These are phyloP conservation scores for Sarcophaga bullata DNA, from an alignment of 1,140 invertebrate genomes.

Conservation along the genomic window DNA sequence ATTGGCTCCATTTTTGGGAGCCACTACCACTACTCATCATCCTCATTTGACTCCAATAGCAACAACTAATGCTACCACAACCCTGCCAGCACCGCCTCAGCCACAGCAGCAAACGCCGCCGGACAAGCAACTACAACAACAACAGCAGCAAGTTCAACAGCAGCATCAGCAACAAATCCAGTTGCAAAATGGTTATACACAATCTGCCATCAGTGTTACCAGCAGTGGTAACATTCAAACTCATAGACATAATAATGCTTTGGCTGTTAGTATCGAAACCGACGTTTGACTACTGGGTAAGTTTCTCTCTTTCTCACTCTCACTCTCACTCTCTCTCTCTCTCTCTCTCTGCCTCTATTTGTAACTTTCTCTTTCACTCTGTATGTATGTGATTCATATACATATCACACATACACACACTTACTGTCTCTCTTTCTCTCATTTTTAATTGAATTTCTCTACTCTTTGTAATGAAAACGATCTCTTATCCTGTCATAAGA, in stretches of 20 bases:
- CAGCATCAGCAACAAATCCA: slow-evolving; percentile 46
- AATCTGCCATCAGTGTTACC: slow-evolving; percentile 57
- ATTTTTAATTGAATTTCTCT: neutral
- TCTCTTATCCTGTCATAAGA: slow-evolving; percentile 31
- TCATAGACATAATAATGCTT: slow-evolving; percentile 81
- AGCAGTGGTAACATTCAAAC: slow-evolving; percentile 84
- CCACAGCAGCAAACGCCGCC: slow-evolving; percentile 34
- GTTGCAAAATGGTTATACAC: slow-evolving; percentile 68
- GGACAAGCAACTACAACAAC: slow-evolving; percentile 46
- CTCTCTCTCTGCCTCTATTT: neutral
- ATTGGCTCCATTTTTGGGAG: slow-evolving; percentile 65
- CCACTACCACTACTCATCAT: slow-evolving; percentile 48
- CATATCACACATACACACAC: neutral
- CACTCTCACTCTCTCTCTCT: neutral
- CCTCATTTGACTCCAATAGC: slow-evolving; percentile 47
- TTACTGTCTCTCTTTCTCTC: slow-evolving; percentile 42
- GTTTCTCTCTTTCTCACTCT: slow-evolving; percentile 49
- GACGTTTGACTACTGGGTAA: slow-evolving; percentile 96
- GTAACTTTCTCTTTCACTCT: neutral
- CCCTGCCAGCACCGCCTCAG: slow-evolving; percentile 48
- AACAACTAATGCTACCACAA: slow-evolving; percentile 48
- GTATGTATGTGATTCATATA: neutral
- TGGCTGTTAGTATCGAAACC: slow-evolving; percentile 90
- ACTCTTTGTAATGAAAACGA: slow-evolving; percentile 18
- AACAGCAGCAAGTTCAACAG: slow-evolving; percentile 48